These are phyloP conservation scores for Azemiops feae DNA, from an alignment of 2,113 vertebrate genomes.

Conservation along the genomic window DNA sequence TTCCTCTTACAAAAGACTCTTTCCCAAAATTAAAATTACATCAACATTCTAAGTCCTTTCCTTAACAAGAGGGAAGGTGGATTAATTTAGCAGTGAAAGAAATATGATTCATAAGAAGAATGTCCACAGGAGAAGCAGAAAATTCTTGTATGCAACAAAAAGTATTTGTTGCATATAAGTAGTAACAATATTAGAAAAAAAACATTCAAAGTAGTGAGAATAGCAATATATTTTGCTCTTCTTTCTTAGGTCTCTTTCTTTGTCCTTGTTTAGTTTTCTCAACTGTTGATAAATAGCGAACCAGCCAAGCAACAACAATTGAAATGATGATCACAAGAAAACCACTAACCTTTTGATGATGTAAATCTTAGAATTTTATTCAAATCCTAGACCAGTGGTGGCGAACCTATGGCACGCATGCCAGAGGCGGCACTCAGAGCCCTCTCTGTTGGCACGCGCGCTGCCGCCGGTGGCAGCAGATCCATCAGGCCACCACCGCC, in stretches of 20 bases:
- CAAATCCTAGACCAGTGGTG: neutral
- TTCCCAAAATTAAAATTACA: conserved; percentile 27
- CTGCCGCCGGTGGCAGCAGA: too few species aligned
- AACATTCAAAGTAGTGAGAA: neutral
- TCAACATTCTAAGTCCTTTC: conserved; percentile 24
- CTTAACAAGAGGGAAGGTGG: neutral
- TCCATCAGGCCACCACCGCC: too few species aligned
- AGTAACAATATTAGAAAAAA: neutral
- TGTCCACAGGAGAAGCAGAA: neutral
- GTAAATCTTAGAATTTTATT: neutral
- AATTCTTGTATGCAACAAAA: neutral
- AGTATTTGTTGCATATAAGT: neutral
- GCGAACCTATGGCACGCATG: too few species aligned
- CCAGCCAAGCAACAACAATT: neutral
- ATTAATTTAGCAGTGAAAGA: conserved; percentile 9
- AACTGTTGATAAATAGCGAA: neutral
- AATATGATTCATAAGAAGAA: conserved; percentile 24
- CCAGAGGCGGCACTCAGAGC: too few species aligned
- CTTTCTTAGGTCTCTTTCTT: too few species aligned
- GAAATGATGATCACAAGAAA: neutral
- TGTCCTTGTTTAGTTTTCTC: neutral
- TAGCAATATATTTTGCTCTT: neutral
- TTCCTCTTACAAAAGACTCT: conserved; percentile 17
- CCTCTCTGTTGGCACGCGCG: too few species aligned
- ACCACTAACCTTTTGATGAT: neutral